A percentile compares a stretch with the other conserved stretches of the same genome.
These are phyloP conservation scores for Ptiloglossa arizonensis DNA, from an alignment of 1,140 invertebrate genomes.

Conservation along the genomic window DNA sequence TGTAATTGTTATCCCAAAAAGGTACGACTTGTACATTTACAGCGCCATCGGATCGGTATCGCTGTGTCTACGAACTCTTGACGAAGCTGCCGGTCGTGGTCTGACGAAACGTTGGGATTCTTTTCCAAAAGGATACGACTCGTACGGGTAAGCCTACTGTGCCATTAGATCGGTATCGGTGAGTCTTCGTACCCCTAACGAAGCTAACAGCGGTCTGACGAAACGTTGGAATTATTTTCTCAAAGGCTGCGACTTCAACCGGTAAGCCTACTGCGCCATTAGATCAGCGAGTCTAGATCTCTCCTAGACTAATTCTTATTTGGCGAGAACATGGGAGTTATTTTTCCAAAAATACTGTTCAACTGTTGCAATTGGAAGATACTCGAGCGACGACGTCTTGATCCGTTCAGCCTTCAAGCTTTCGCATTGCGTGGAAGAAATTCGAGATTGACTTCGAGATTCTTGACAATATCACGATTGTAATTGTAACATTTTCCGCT, in stretches of 20 bases:
- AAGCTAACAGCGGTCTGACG: neutral
- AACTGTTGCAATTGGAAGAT: too few species aligned
- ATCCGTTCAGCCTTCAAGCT: too few species aligned
- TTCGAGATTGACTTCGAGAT: too few species aligned
- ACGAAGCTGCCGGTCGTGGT: neutral
- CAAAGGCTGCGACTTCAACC: neutral
- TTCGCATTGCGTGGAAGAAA: too few species aligned
- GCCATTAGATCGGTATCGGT: neutral
- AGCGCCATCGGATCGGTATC: neutral
- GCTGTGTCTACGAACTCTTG: neutral
- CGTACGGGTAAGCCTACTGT: neutral
- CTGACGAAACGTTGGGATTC: neutral
- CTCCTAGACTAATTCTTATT: neutral
- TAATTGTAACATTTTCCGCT: too few species aligned
- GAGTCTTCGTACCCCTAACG: neutral
- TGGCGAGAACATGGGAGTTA: neutral
- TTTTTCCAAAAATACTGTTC: neutral
- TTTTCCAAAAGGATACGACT: neutral
- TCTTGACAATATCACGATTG: too few species aligned
- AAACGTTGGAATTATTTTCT: neutral
- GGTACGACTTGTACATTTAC: neutral
- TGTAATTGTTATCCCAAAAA: conserved; percentile 1
- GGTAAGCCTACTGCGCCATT: neutral
- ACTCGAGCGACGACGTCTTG: too few species aligned
- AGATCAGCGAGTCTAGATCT: neutral